Base-by-base conservation (phyloP, 2,113 vertebrate genomes). In the Corythoichthys intestinalis region DNA sequence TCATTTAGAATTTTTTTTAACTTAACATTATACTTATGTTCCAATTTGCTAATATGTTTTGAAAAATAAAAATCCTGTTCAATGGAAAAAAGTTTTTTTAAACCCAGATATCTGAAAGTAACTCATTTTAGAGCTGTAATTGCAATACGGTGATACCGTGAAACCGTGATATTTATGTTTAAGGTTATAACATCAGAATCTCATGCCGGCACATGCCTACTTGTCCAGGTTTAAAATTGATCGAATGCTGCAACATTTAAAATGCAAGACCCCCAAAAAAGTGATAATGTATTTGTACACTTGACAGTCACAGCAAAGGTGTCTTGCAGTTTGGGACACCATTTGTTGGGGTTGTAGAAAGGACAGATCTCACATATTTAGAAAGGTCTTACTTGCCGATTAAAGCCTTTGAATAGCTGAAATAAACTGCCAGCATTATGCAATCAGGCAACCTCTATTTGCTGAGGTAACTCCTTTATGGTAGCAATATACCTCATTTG, bases 371-470 rank as follows among this genome's bases (percentile, higher is more conserved):
- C 70, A 7, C 76, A 81, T 78, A 73, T 77, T 77, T 74, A 78
- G 58, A 81, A 78, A 80, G 65, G 59, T 74, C 70, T 63, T 75
- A 63, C 73, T 61, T 56, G 65, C 72, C 69, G 50, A 75, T 69
- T 58, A 65, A 82, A 75, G 68, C 46, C 58, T 38, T 69, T 69
- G 63, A 44, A 20, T 34, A 65, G 65, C 69, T 71, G 53, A 81
- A 79, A 82, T 69, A 57, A 60, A 65, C 57, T 17, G 15, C 71
- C 79, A 67, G 54, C 72, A 66, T 85, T 80, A 82, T 37, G 66
- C 72, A 83, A 87, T 11, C 47, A 11, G 17, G 10, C 57, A 35
- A 73, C 53, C 34, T 67, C 56, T 6, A 7, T 38, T 66, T 10
- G 58, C 64, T 35, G 48, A 65, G 63, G 66, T 64, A 13, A 20